Evolutionary conservation across 2,113 vertebrate species (phyloP).

Genomic region (Larimichthys crocea): DNA sequence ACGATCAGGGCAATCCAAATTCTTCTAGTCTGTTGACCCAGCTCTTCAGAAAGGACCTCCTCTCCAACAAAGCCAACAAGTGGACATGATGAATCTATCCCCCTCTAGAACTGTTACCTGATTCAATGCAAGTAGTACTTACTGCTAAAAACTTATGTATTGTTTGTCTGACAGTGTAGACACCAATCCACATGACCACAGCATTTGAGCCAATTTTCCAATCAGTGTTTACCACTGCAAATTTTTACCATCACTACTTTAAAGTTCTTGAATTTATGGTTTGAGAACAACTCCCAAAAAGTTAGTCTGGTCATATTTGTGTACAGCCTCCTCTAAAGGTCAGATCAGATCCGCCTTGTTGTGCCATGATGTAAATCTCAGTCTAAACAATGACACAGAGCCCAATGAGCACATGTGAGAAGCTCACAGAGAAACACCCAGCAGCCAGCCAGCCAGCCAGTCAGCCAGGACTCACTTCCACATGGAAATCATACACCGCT

Average conservation of each 20-base stretch:
- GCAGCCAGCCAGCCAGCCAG: slow-evolving; percentile 21
- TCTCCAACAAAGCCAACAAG: too few relatives aligned
- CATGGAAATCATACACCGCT: slow-evolving; percentile 38
- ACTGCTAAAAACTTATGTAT: background rate
- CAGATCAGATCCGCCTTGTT: slow-evolving; percentile 10
- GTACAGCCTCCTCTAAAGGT: background rate
- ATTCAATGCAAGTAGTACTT: too few relatives aligned
- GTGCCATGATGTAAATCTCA: slow-evolving; percentile 39
- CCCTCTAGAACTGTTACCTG: too few relatives aligned
- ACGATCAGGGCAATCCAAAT: too few relatives aligned
- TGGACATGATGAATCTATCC: too few relatives aligned
- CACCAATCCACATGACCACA: background rate
- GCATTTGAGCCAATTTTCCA: background rate
- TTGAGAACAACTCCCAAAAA: background rate
- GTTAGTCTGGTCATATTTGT: background rate
- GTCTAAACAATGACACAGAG: slow-evolving; percentile 23
- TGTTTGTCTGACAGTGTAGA: background rate
- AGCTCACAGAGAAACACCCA: slow-evolving; percentile 24
- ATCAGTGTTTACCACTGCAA: background rate
- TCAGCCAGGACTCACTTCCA: slow-evolving; percentile 36
- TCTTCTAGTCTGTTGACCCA: too few relatives aligned
- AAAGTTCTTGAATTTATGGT: background rate
- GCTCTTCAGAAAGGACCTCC: too few relatives aligned
- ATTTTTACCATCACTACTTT: background rate
- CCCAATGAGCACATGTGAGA: slow-evolving; percentile 35